Evolutionary conservation across 1,140 invertebrate genomes (phyloP).

Genomic region (Diprion similis): DNA sequence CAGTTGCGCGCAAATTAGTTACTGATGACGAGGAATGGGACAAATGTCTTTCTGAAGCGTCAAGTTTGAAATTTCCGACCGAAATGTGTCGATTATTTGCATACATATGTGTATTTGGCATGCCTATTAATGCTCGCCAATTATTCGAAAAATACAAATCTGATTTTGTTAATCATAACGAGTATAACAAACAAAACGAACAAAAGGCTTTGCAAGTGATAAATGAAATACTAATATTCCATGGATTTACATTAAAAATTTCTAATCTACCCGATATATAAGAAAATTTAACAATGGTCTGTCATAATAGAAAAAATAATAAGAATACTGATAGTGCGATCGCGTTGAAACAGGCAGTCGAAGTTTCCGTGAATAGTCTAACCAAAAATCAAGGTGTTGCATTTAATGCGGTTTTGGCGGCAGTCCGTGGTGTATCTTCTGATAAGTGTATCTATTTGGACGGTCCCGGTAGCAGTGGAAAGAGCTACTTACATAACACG

Average conservation of each 20-base stretch:
- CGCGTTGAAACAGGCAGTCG: constrained; percentile 5
- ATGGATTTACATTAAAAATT: constrained; percentile 18
- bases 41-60: constrained; percentile 7
- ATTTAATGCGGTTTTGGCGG: constrained; percentile 10
- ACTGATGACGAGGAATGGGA: constrained; percentile 9
- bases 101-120: constrained; percentile 26
- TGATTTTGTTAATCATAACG: constrained; percentile 19
- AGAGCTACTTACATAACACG: constrained; percentile 38
- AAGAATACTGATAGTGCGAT: constrained; percentile 12
- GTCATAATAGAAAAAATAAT: constrained; percentile 2
- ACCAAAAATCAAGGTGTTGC: not conserved
- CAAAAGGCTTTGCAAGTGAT: constrained; percentile 20
- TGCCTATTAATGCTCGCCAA: constrained; percentile 19
- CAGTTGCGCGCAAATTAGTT: not conserved
- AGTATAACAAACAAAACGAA: constrained; percentile 13
- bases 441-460: constrained; percentile 33
- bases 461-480: constrained; percentile 36
- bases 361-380: not conserved
- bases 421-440: not conserved
- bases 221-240: constrained; percentile 18
- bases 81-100: constrained; percentile 24
- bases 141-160: constrained; percentile 11
- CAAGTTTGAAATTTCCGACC: not conserved
- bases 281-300: not conserved
- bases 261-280: constrained; percentile 28